Conservation (phyloP, 2,113 vertebrate genomes). For the Corvus moneduloides region DNA sequence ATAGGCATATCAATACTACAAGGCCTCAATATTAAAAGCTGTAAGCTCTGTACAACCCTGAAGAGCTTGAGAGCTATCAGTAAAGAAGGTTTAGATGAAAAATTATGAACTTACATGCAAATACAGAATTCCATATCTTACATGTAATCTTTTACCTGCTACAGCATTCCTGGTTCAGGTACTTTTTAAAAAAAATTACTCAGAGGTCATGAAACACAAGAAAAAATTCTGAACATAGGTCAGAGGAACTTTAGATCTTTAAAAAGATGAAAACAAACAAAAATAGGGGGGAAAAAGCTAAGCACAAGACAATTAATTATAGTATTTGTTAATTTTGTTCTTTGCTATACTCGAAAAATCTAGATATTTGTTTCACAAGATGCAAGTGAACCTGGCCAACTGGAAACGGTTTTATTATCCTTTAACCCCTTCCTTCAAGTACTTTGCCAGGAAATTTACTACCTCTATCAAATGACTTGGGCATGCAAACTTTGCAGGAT, state of each 20-base stretch:
- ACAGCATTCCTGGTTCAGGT: background rate
- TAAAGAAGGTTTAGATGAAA: background rate
- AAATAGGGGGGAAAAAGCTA: fast-evolving
- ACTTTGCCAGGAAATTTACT: background rate
- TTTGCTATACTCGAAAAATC: background rate
- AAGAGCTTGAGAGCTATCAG: background rate
- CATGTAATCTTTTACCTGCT: background rate
- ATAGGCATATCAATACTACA: constrained; percentile 12
- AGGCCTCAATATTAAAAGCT: constrained; percentile 7
- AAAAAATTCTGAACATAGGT: background rate
- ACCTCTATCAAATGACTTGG: background rate
- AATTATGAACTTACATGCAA: background rate
- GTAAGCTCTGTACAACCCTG: background rate
- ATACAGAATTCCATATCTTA: background rate
- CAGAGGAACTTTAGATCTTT: background rate
- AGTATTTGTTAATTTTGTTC: background rate
- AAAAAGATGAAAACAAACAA: background rate
- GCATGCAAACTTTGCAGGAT: background rate
- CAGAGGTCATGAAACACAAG: background rate
- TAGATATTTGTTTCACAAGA: background rate
- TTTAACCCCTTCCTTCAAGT: background rate
- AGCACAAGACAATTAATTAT: background rate
- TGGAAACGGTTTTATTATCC: background rate
- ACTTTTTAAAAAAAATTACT: background rate
- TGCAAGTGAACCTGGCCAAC: background rate